Evolutionary conservation across 2,113 vertebrate species (phyloP).

Genomic region (Synchiropus splendidus): DNA sequence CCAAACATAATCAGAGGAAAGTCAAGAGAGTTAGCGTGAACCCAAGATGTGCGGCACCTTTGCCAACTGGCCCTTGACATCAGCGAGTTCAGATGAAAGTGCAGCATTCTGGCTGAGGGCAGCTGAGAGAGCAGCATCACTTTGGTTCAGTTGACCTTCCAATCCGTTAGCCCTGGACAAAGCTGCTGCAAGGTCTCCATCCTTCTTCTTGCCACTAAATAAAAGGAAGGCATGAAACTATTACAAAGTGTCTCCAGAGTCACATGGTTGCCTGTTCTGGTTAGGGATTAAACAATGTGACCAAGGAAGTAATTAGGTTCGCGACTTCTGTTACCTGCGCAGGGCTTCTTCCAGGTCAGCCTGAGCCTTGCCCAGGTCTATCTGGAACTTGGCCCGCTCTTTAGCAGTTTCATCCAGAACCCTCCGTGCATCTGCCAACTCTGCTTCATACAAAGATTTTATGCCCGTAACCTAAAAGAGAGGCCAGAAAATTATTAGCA

Average conservation of each 20-base stretch:
- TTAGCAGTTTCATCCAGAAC: conserved; percentile 89
- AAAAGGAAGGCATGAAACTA: background rate
- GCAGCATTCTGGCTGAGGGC: conserved; percentile 75
- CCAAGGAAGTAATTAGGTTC: background rate
- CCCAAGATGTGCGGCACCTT: too few species aligned
- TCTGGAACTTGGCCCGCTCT: conserved; percentile 86
- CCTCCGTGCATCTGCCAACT: conserved; percentile 84
- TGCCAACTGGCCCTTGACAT: conserved; percentile 76
- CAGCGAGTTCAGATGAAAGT: conserved; percentile 74
- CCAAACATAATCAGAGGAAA: too few species aligned
- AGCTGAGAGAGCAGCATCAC: conserved; percentile 76
- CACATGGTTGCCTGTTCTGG: background rate
- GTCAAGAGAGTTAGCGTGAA: too few species aligned
- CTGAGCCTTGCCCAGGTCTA: conserved; percentile 81
- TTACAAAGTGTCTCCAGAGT: background rate
- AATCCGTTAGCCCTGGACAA: conserved; percentile 77
- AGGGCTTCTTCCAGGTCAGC: conserved; percentile 81
- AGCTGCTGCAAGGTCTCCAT: conserved; percentile 74
- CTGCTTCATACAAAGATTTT: conserved; percentile 84
- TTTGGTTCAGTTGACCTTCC: conserved; percentile 80
- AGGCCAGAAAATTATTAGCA: too few species aligned
- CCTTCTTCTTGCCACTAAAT: conserved; percentile 83
- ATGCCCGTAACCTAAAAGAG: conserved; percentile 77
- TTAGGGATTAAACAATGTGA: background rate
- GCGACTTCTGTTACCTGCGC: conserved; percentile 50